Evolutionary conservation across 2,888 invertebrate species (phyloP), one percentile per base, ranked within the genome.

Genomic region (Drosophila dives): DNA sequence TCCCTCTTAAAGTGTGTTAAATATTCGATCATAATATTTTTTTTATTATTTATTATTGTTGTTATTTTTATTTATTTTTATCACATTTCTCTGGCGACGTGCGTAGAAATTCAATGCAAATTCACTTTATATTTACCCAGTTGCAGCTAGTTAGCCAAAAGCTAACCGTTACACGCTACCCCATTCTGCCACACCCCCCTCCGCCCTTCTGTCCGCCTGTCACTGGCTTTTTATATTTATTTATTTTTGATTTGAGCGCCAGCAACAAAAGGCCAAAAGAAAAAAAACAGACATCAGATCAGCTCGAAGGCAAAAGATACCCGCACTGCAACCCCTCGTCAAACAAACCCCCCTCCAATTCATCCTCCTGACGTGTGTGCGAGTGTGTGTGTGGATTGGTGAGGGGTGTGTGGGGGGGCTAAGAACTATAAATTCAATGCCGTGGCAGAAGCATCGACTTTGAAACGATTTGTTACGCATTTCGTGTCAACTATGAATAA

Each of bases 401-500:
- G 29, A 29, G 26, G 26, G 26, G 36, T 12, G 71, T 75, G 77
- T 72, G 56, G 58, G 40, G 15, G 32, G 67, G 69, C 64, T 61
- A 77, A 76, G 72, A 82, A 86, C 86, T 86, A 86, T 86, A 89
- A 89, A 86, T 86, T 86, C 75, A 72, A 78, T 80, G 66, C 75
- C 74, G 71, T 65, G 84, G 73, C 77, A 75, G 53, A 55, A 61
- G 74, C 74, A 73, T 75, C 81, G 83, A 71, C 76, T 85, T 85
- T 72, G 76, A 82, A 86, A 79, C 89, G 89, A 86, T 86, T 86
- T 84, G 86, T 86, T 89, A 89, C 89, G 89, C 86, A 84, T 86
- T 88, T 89, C 87, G 82, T 86, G 86, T 89, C 86, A 86, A 86
- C 86, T 86, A 89, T 87, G 89, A 84, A 86, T 86, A 86, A 86